Evolutionary conservation across 2,113 vertebrate species (phyloP), one percentile per base, ranked within the genome.

Genomic region (Tretioscincus oriximinensis): DNA sequence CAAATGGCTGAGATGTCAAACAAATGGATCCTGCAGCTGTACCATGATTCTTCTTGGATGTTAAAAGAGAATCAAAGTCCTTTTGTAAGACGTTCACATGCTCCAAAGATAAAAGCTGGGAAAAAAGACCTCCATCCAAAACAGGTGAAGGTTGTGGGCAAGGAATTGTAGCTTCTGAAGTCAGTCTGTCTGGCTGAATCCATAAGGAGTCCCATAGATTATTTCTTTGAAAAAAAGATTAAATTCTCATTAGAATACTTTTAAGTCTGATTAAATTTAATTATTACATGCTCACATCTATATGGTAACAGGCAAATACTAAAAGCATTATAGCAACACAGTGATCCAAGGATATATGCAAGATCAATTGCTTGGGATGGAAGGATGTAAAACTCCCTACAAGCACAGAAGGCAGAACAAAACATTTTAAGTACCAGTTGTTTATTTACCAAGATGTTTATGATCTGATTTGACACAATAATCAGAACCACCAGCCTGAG

Each of bases 61-160:
- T 74, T 77, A 91, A 76, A 85, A 87, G 47, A 1, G 84, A 82
- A 0, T 98, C 95, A 81, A 92, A 90, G 76, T 96, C 94, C 74
- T 95, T 95, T 20, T 93, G 90, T 78, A 94, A 83, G 88, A 94
- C 78, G 58, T 93, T 89, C 86, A 89, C 81, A 83, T 94, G 93
- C 73, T 96, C 97, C 74, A 97, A 84, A 73, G 87, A 94, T 80
- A 97, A 93, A 69, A 96, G 95, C 1, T 96, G 96, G 51, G 96
- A 96, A 58, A 97, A 93, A 45, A 97, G 91, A 83, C 90, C 93
- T 74, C 95, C 96, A 83, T 83, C 70, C 47, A 92, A 80, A 45
- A 94, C 91, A 20, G 75, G 1, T 58, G 84, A 79, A 85, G 86
- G 58, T 11, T 89, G 91, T 1, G 93, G 29, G 6, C 87, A 91